Percentiles rank a stretch among this genome's conserved stretches.
Conservation (phyloP, 2,113 vertebrate species). For the Chlamydotis undulata region DNA sequence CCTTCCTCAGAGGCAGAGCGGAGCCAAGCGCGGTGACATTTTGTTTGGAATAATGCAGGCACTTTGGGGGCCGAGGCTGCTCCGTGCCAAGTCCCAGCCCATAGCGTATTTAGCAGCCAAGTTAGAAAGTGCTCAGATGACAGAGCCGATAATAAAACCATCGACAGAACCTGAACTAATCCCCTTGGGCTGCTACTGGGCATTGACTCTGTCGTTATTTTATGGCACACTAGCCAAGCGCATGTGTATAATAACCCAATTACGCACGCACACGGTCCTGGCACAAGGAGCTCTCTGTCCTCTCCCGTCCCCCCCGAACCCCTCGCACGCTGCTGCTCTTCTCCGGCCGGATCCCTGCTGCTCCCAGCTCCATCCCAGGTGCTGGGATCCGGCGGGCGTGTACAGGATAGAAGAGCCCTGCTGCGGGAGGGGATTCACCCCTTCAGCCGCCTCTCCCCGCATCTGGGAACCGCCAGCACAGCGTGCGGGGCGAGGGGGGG, state of each 20-base stretch:
- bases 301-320: background rate
- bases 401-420: background rate
- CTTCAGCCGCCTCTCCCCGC: background rate
- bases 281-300: conserved; percentile 32
- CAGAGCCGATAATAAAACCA: conserved; percentile 58
- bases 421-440: background rate
- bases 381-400: background rate
- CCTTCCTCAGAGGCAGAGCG: background rate
- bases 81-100: conserved; percentile 33
- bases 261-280: background rate
- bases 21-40: background rate
- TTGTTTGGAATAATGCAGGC: background rate
- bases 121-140: conserved; percentile 60
- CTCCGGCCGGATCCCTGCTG: background rate
- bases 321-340: background rate
- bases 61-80: conserved; percentile 10
- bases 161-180: conserved; percentile 49
- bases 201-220: conserved; percentile 4
- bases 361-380: background rate
- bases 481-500: background rate
- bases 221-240: background rate
- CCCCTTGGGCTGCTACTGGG: conserved; percentile 32
- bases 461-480: background rate
- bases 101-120: conserved; percentile 57
- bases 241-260: background rate